These are phyloP conservation scores for Thunnus maccoyii DNA, from an alignment of 2,113 vertebrate species.

Conservation along the genomic window DNA sequence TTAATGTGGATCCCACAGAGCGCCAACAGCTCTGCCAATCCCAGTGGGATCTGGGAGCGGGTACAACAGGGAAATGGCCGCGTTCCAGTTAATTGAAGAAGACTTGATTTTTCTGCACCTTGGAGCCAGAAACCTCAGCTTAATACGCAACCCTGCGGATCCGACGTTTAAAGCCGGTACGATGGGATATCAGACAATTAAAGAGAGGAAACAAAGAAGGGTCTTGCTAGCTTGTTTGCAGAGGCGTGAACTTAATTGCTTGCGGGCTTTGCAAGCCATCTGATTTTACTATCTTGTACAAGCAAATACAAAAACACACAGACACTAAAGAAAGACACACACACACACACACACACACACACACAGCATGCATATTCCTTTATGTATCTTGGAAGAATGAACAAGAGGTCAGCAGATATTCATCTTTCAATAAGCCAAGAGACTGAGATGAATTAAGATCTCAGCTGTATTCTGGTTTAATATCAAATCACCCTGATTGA, in stretches of 20 bases:
- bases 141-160: slow-evolving; percentile 45
- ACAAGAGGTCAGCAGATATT: slow-evolving; percentile 51
- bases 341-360: slow-evolving; percentile 13
- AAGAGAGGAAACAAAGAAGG: slow-evolving; percentile 48
- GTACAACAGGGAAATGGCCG: slow-evolving; percentile 35
- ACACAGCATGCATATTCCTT: slow-evolving; percentile 35
- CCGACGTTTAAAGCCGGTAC: slow-evolving; percentile 21
- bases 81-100: slow-evolving; percentile 50
- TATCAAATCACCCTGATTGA: slow-evolving; percentile 13
- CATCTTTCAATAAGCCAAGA: slow-evolving; percentile 39
- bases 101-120: slow-evolving; percentile 40
- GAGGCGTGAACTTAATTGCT: slow-evolving; percentile 38
- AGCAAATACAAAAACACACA: slow-evolving; percentile 51
- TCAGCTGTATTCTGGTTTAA: slow-evolving; percentile 35
- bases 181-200: slow-evolving; percentile 39
- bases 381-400: slow-evolving; percentile 52
- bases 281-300: slow-evolving; percentile 58
- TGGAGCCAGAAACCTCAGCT: slow-evolving; percentile 32
- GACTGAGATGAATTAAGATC: slow-evolving; percentile 40
- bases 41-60: slow-evolving; percentile 38
- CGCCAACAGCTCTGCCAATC: slow-evolving; percentile 63
- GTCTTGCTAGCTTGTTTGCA: slow-evolving; percentile 49
- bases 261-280: slow-evolving; percentile 41
- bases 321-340: slow-evolving; percentile 2
- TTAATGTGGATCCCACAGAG: slow-evolving; percentile 58